Conservation (phyloP, 2,888 invertebrate species). For the Augiades crinisus region DNA sequence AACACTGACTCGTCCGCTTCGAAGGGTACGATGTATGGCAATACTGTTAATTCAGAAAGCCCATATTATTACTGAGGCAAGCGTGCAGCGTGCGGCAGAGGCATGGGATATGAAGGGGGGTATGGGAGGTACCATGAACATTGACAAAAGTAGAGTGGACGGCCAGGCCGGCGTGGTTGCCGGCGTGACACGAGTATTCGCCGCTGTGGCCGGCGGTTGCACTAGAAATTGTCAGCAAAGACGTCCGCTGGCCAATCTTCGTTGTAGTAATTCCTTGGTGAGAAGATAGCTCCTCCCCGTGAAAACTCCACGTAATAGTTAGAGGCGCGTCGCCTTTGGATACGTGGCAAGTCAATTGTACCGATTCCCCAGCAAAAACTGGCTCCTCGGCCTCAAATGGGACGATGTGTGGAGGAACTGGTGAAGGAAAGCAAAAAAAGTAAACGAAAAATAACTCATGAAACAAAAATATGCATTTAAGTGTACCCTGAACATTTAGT, state of each 20-base stretch:
- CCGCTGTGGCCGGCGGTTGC: slow-evolving; percentile 85
- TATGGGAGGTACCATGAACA: slow-evolving; percentile 83
- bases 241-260: slow-evolving; percentile 83
- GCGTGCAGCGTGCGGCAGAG: slow-evolving; percentile 74
- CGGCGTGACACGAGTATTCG: slow-evolving; percentile 86
- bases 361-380: slow-evolving; percentile 84
- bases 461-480: slow-evolving; percentile 45
- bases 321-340: slow-evolving; percentile 87
- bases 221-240: slow-evolving; percentile 83
- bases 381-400: slow-evolving; percentile 83
- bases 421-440: slow-evolving; percentile 37
- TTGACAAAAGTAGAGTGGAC: slow-evolving; percentile 83
- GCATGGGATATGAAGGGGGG: slow-evolving; percentile 50
- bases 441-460: slow-evolving; percentile 43
- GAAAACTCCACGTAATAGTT: slow-evolving; percentile 88
- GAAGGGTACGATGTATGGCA: slow-evolving; percentile 85
- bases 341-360: slow-evolving; percentile 83
- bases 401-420: slow-evolving; percentile 81
- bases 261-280: slow-evolving; percentile 80
- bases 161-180: slow-evolving; percentile 84
- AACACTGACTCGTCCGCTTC: slow-evolving; percentile 85
- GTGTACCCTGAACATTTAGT: slow-evolving; percentile 85
- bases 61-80: slow-evolving; percentile 65
- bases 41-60: slow-evolving; percentile 82
- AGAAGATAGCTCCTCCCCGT: slow-evolving; percentile 80